Evolutionary conservation across 2,113 vertebrate species (phyloP), one percentile per base, ranked within the genome.

Genomic region (Dromaius novaehollandiae): DNA sequence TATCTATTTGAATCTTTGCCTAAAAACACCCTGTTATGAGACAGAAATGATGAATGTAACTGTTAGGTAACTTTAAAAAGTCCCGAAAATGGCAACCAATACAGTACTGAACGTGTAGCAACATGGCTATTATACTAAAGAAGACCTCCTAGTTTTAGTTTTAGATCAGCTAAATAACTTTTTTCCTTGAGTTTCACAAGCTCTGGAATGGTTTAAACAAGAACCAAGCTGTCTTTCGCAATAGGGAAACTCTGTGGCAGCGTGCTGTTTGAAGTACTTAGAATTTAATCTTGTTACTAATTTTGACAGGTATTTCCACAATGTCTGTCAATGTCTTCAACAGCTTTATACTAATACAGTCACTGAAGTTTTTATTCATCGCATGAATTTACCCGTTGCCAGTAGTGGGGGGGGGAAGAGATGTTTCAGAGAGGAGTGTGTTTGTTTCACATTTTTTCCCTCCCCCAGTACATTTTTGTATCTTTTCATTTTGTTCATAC

Each of bases 401-500:
- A 44, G 48, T 48, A 16, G 28, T 28, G 9, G 58, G 71, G 9
- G 58, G 71, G 66, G 65, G 56, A 64, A 48, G 42, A 93, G 69
- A 44, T 44, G 30, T 58, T 74, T 36, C 5, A 3, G 74, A 51
- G 46, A 64, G 51, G 63, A 87, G 25, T 89, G 75, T 96, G 71
- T 94, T 86, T 82, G 38, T 51, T 96, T 97, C 89, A 74, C 51
- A 7, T 96, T 94, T 97, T 94, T 96, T 60, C 69, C 10, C 68
- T 93, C 90, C 93, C 83, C 64, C 90, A 68, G 81, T 60, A 28
- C 61, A 71, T 84, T 90, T 88, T 85, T 95, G 16, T 93, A 73
- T 95, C 48, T 90, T 89, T 91, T 97, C 64, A 94, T 79, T 96
- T 98, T 98, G 98, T 96, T 98, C 97, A 98, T 90, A 95, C 93